A percentile compares a stretch with the other conserved stretches of the same genome.
phyloP scores from a whole-genome alignment of 2,888 invertebrate genomes.

The Stictocephala bisonia region DNA sequence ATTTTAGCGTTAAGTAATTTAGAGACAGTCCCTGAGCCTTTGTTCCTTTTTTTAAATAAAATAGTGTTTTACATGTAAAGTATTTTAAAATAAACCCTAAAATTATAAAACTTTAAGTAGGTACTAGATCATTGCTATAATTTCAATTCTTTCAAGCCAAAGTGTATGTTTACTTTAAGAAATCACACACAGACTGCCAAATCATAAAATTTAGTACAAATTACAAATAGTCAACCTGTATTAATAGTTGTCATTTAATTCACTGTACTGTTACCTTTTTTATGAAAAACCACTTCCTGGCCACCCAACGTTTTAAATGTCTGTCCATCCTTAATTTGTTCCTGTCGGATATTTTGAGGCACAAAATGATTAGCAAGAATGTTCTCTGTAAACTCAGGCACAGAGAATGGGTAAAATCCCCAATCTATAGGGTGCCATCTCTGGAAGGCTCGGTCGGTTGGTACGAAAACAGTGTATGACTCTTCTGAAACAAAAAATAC shows the following conservation, averaged over 20 bases:
- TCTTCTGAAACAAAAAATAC: conserved; percentile 64
- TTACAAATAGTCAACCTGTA: too few species aligned
- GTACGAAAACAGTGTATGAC: conserved; percentile 73
- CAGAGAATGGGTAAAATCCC: conserved; percentile 77
- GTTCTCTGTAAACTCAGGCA: conserved; percentile 73
- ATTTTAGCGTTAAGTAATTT: too few species aligned
- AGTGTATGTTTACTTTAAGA: too few species aligned
- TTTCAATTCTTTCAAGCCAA: too few species aligned
- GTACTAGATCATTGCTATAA: too few species aligned
- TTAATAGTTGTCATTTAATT: not conserved
- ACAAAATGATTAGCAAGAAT: conserved; percentile 73
- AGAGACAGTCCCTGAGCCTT: too few species aligned
- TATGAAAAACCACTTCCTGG: conserved; percentile 69
- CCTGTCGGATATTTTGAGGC: conserved; percentile 69
- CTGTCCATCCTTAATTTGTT: conserved; percentile 69
- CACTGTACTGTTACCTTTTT: conserved; percentile 65
- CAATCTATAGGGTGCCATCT: conserved; percentile 77
- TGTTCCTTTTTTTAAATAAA: too few species aligned
- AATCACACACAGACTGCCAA: too few species aligned
- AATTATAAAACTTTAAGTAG: too few species aligned
- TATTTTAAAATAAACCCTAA: too few species aligned
- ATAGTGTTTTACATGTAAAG: too few species aligned
- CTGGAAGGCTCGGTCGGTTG: conserved; percentile 74
- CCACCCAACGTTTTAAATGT: conserved; percentile 70
- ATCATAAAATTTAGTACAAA: too few species aligned